Conservation (phyloP, 2,797 vertebrate species). For the Remorina albescens region DNA sequence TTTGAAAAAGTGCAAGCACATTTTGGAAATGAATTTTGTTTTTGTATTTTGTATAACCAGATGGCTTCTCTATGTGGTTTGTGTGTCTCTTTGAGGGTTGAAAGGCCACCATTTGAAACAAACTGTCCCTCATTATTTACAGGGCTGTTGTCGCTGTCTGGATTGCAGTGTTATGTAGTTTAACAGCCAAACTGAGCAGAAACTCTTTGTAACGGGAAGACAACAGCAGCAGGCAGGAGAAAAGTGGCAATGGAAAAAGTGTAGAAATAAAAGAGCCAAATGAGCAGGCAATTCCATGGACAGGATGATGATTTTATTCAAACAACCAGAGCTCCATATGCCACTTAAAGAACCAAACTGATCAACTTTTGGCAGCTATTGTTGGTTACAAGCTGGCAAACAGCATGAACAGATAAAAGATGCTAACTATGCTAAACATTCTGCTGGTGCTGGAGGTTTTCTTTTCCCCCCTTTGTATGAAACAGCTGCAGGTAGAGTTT, state of each 20-base stretch:
- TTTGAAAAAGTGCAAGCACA: neutral
- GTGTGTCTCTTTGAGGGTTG: conserved; percentile 15
- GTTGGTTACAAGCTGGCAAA: no score
- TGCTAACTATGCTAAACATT: no score
- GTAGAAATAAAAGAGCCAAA: no score
- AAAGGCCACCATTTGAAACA: conserved; percentile 30
- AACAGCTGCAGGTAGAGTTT: no score
- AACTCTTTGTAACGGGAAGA: neutral
- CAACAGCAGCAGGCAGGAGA: conserved; percentile 1
- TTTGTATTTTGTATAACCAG: conserved; percentile 3
- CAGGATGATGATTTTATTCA: no score
- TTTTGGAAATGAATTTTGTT: neutral
- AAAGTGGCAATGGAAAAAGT: neutral
- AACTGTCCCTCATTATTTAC: conserved; percentile 35
- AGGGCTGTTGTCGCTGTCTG: conserved; percentile 15
- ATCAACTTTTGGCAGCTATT: no score
- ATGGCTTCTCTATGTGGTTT: conserved; percentile 12
- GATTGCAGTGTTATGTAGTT: neutral
- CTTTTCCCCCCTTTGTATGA: no score
- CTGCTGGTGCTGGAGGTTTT: no score
- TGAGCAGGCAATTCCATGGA: no score
- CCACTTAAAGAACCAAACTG: no score
- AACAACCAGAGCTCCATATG: no score
- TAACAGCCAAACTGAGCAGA: conserved; percentile 16
- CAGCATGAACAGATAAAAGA: no score